These are phyloP conservation scores for Eurois occulta DNA, from an alignment of 2,888 invertebrate species.

Conservation along the genomic window DNA sequence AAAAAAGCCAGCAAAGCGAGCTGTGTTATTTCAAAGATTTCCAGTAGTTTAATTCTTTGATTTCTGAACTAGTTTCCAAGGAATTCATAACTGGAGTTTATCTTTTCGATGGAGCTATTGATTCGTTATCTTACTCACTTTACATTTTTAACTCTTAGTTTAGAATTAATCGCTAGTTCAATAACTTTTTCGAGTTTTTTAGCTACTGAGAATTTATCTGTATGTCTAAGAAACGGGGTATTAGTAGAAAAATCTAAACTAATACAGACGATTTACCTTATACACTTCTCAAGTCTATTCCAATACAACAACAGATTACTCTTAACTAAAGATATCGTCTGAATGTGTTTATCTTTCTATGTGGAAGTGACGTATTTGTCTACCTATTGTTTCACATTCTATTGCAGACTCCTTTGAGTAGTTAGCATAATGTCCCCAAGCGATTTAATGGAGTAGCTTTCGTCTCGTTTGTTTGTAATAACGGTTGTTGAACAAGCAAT, in stretches of 20 bases:
- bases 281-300: conserved; percentile 15
- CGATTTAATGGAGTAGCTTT: conserved; percentile 24
- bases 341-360: conserved; percentile 62
- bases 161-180: too few relatives aligned
- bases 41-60: background rate
- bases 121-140: too few relatives aligned
- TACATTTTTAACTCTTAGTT: too few relatives aligned
- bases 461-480: conserved; percentile 14
- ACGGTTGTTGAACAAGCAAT: background rate
- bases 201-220: background rate
- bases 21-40: background rate
- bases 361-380: conserved; percentile 63
- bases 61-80: too few relatives aligned
- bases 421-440: conserved; percentile 23
- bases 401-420: conserved; percentile 30
- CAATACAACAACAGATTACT: conserved; percentile 13
- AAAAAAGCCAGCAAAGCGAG: background rate
- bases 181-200: too few relatives aligned
- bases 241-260: background rate
- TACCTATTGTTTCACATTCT: conserved; percentile 57
- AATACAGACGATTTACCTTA: background rate
- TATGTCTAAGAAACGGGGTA: background rate
- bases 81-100: too few relatives aligned
- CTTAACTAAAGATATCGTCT: conserved; percentile 42
- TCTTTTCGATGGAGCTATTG: too few relatives aligned